Conservation (phyloP, 2,797 vertebrate genomes). For the Periparus ater region DNA sequence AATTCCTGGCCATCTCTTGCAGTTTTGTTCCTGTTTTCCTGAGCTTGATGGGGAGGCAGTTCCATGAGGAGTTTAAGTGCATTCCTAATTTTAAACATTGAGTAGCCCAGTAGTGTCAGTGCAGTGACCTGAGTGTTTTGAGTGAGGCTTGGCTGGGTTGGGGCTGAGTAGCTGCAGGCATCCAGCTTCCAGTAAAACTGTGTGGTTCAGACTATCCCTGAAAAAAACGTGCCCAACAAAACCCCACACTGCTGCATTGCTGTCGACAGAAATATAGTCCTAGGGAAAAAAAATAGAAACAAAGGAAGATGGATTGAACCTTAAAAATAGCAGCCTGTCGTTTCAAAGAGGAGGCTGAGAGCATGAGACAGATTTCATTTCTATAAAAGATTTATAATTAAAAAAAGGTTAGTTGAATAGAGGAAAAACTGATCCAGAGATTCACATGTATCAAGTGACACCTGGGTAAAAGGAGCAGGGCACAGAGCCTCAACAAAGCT, state of each 20-base stretch:
- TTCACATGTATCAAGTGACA: background rate
- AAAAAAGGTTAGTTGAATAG: slow-evolving; percentile 8
- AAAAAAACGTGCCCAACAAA: background rate
- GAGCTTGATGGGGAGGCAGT: background rate
- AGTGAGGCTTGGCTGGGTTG: background rate
- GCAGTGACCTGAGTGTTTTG: background rate
- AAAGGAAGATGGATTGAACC: slow-evolving; percentile 1
- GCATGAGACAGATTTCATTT: slow-evolving; percentile 17
- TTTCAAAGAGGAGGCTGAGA: slow-evolving; percentile 13
- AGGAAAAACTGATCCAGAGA: slow-evolving; percentile 9
- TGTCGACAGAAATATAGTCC: background rate
- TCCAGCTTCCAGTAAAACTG: background rate
- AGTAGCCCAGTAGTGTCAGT: background rate
- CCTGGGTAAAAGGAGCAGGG: slow-evolving; percentile 5
- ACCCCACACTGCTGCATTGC: background rate
- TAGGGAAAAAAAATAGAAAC: background rate
- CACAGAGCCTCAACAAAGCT: slow-evolving; percentile 8
- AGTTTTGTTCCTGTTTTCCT: background rate
- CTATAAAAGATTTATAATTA: slow-evolving; percentile 49
- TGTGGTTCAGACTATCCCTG: background rate
- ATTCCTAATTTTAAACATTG: background rate
- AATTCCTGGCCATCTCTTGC: background rate
- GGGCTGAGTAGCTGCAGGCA: background rate
- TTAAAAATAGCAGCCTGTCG: slow-evolving; percentile 42
- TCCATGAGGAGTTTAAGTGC: background rate